Evolutionary conservation across 2,797 vertebrate genomes (phyloP).

Genomic region (Tachyglossus aculeatus): DNA sequence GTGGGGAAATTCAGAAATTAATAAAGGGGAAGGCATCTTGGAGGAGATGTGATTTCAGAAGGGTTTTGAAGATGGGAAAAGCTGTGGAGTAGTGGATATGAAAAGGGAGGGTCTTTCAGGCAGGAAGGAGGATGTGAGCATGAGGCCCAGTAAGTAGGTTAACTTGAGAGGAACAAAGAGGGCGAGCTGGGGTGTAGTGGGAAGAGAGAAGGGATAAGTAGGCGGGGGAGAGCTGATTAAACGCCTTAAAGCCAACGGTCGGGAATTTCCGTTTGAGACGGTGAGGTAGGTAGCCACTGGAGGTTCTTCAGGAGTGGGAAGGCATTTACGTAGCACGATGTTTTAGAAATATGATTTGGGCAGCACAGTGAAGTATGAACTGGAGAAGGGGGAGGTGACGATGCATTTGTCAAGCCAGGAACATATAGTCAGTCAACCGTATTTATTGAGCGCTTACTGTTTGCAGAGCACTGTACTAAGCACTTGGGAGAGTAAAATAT

Average conservation of each 20-base stretch:
- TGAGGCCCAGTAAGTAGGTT: background rate
- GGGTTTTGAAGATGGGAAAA: background rate
- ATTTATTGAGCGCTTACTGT: no score
- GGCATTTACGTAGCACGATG: background rate
- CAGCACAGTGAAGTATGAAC: background rate
- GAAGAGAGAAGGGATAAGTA: background rate
- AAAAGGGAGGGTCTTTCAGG: background rate
- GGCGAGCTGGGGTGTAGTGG: no score
- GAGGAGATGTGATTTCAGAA: no score
- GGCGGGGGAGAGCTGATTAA: background rate
- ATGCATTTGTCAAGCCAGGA: no score
- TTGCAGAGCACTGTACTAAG: no score
- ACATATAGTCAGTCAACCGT: no score
- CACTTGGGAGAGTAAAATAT: no score
- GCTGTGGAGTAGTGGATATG: background rate
- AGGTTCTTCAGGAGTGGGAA: background rate
- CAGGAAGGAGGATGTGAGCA: background rate
- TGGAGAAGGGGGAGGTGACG: background rate
- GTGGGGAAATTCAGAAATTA: background rate
- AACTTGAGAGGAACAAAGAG: background rate
- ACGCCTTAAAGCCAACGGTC: background rate
- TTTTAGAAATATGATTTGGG: background rate
- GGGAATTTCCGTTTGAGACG: background rate
- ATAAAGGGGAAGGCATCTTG: no score
- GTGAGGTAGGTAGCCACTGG: background rate